Evolutionary conservation across 2,113 vertebrate genomes (phyloP).

Genomic region (Corythornis cristatus): DNA sequence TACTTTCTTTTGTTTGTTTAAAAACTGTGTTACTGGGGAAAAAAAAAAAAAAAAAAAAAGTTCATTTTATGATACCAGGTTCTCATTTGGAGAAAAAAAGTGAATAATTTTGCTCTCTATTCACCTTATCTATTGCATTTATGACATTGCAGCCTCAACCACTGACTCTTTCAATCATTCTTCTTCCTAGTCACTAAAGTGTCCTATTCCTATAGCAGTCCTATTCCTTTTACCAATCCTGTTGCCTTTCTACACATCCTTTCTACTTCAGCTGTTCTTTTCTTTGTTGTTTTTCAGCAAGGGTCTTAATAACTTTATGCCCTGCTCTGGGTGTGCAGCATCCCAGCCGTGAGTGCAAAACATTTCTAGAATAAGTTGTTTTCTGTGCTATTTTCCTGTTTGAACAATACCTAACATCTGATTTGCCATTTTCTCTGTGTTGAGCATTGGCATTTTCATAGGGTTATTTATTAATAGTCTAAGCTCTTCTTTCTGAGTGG

Average conservation of each 20-base stretch:
- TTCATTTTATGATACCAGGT: not conserved
- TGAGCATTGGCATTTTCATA: slow-evolving; percentile 33
- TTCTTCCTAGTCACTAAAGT: not conserved
- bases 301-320: not conserved
- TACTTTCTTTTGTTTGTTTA: not conserved
- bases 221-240: not conserved
- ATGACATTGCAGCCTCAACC: not conserved
- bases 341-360: not conserved
- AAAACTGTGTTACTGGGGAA: not conserved
- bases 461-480: not conserved
- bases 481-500: slow-evolving; percentile 12
- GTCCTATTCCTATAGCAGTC: not conserved
- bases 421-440: slow-evolving; percentile 21
- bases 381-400: not conserved
- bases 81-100: not conserved
- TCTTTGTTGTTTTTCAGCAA: not conserved
- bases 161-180: not conserved
- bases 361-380: not conserved
- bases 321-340: not conserved
- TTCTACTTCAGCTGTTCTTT: not conserved
- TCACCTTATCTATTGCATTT: not conserved
- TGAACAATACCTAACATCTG: not conserved
- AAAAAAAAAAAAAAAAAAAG: not conserved
- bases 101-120: not conserved
- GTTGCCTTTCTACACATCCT: not conserved